phyloP scores from a whole-genome alignment of 2,113 vertebrate genomes.

The Heteronetta atricapilla region DNA sequence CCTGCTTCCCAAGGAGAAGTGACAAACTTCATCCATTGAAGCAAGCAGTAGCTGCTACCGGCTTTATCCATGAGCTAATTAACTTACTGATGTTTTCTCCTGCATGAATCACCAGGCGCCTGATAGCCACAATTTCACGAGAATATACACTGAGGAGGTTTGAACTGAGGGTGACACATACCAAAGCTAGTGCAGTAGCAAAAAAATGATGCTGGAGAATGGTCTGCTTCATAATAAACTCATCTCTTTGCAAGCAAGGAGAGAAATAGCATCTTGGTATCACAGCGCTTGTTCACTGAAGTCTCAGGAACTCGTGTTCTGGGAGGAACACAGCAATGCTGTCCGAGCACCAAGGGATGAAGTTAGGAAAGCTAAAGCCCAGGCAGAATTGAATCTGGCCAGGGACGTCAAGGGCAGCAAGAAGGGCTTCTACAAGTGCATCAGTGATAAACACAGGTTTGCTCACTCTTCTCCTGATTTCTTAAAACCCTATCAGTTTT shows the following conservation, averaged over 20 bases:
- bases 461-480: not conserved
- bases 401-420: too few relatives aligned
- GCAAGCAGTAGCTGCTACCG: not conserved
- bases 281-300: not conserved
- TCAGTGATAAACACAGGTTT: not conserved
- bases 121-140: not conserved
- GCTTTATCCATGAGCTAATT: not conserved
- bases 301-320: not conserved
- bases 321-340: too few relatives aligned
- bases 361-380: too few relatives aligned
- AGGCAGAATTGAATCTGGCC: too few relatives aligned
- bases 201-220: not conserved
- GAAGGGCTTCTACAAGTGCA: too few relatives aligned
- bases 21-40: not conserved
- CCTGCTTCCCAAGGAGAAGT: not conserved
- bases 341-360: too few relatives aligned
- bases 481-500: not conserved
- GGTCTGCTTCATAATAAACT: too few relatives aligned
- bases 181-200: fast-evolving
- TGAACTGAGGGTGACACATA: fast-evolving
- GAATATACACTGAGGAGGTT: not conserved
- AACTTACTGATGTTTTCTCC: not conserved
- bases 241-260: too few relatives aligned
- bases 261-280: not conserved
- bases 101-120: not conserved